These are phyloP conservation scores for Tetragonisca angustula DNA, from an alignment of 2,888 invertebrate genomes.

Conservation along the genomic window DNA sequence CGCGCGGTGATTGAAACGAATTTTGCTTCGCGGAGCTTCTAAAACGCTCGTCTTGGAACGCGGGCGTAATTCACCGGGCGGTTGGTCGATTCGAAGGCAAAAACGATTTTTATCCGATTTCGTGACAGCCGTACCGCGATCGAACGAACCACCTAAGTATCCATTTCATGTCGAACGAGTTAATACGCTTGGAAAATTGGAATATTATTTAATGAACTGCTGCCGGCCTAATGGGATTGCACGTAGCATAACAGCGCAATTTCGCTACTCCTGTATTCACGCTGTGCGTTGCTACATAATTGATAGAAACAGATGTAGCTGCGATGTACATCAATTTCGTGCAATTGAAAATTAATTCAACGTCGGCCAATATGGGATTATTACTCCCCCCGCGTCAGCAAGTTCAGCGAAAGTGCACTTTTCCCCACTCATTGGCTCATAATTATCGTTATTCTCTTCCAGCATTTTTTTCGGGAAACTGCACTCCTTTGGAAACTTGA, in stretches of 20 bases:
- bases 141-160: conserved; percentile 34
- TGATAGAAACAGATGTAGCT: conserved; percentile 24
- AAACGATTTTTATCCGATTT: not conserved
- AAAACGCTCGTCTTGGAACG: not conserved
- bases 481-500: too few relatives aligned
- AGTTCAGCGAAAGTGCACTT: not conserved
- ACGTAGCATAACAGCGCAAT: conserved; percentile 23
- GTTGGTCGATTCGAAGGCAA: not conserved
- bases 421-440: not conserved
- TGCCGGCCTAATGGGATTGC: conserved; percentile 41
- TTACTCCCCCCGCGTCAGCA: not conserved
- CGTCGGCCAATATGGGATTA: not conserved
- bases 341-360: conserved; percentile 36
- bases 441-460: not conserved
- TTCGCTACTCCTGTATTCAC: conserved; percentile 17
- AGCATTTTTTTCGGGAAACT: too few relatives aligned
- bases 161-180: conserved; percentile 37
- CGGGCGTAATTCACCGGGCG: not conserved
- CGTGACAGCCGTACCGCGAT: not conserved
- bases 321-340: conserved; percentile 29
- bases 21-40: not conserved
- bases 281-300: conserved; percentile 26
- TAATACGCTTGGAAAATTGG: conserved; percentile 54
- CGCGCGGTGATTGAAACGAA: conserved; percentile 49
- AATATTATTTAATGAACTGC: conserved; percentile 60